Evolutionary conservation across 2,113 vertebrate species (phyloP).

Genomic region (Eublepharis macularius): DNA sequence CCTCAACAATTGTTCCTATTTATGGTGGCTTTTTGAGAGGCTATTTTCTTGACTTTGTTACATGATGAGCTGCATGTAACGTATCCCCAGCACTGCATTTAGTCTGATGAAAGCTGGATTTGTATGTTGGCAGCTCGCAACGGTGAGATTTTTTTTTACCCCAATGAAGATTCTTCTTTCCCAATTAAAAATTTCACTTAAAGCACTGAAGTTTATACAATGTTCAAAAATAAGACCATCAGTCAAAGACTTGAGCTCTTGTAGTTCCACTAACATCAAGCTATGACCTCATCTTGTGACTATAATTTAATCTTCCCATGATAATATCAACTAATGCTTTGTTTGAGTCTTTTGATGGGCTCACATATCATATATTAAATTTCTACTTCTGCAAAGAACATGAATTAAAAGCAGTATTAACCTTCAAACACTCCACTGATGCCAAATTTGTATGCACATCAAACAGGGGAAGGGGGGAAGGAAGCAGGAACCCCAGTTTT

Average conservation of each 20-base stretch:
- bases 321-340: not conserved
- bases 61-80: not conserved
- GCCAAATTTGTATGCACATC: not conserved
- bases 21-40: not conserved
- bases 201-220: not conserved
- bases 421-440: not conserved
- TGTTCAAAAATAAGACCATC: not conserved
- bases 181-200: not conserved
- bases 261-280: not conserved
- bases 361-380: not conserved
- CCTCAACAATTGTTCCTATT: not conserved
- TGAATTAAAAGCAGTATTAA: not conserved
- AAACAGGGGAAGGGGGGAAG: too few species aligned
- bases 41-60: not conserved
- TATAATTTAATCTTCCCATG: not conserved
- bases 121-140: not conserved
- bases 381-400: not conserved
- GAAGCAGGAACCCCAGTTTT: not conserved
- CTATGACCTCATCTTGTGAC: not conserved
- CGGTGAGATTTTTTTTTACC: not conserved
- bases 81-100: not conserved
- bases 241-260: not conserved
- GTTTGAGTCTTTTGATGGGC: not conserved
- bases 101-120: not conserved
- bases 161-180: not conserved